These are phyloP conservation scores for Sweltsa coloradensis DNA, from an alignment of 1,140 invertebrate genomes.

Conservation along the genomic window DNA sequence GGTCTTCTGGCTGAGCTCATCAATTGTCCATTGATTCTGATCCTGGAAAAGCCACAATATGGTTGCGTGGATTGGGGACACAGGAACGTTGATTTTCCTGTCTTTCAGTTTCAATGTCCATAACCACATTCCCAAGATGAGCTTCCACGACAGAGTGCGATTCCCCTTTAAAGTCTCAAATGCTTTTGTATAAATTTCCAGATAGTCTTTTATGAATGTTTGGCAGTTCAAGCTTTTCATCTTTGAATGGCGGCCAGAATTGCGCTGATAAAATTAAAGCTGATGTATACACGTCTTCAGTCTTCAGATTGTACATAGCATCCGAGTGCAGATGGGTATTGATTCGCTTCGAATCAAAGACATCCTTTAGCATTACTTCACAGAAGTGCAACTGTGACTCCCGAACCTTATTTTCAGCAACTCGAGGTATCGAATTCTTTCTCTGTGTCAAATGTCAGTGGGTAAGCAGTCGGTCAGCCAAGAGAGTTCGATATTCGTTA, in stretches of 20 bases:
- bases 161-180: conserved; percentile 92
- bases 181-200: conserved; percentile 78
- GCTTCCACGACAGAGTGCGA: conserved; percentile 86
- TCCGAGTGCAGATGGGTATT: conserved; percentile 77
- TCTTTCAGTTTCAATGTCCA: conserved; percentile 84
- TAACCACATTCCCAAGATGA: conserved; percentile 82
- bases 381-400: conserved; percentile 93
- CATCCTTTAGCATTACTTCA: conserved; percentile 96
- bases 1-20: conserved; percentile 71
- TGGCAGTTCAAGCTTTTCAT: conserved; percentile 83
- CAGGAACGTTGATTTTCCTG: conserved; percentile 66
- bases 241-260: conserved; percentile 96
- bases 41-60: conserved; percentile 91
- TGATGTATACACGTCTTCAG: conserved; percentile 57
- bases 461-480: conserved; percentile 83
- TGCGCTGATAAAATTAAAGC: conserved; percentile 93
- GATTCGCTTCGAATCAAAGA: conserved; percentile 48
- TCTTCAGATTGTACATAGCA: conserved; percentile 34
- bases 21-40: conserved; percentile 70
- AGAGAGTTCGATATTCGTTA: conserved; percentile 89
- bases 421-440: conserved; percentile 93
- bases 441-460: conserved; percentile 80
- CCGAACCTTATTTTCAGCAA: conserved; percentile 79
- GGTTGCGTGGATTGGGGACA: conserved; percentile 86
- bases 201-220: conserved; percentile 61